Base-by-base conservation (phyloP, 2,888 invertebrate species). In the Drosophila subquinaria region DNA sequence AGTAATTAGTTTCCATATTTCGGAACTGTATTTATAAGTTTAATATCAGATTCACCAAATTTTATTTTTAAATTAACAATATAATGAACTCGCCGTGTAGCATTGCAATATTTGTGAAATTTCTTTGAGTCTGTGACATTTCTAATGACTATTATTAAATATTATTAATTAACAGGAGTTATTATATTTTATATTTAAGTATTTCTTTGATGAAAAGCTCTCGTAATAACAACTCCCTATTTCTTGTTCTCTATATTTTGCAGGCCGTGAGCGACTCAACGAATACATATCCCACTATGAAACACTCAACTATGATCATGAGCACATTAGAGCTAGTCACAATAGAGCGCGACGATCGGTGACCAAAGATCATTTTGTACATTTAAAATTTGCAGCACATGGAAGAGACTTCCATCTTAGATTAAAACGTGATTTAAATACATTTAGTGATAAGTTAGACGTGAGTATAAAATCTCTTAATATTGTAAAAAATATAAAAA, bases 261-360 rank as follows among this genome's bases (percentile, higher is more conserved):
- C 96, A 94, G 92, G 95, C 94, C 96, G 96, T 82, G 95, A 95
- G 87, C 95, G 96, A 91, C 94, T 98, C 90, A 98, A 96, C 94
- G 96, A 97, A 94, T 98, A 97, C 94, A 96, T 98, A 92, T 95
- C 95, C 82, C 96, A 98, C 94, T 98, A 96, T 94, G 98, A 98
- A 94, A 94, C 96, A 81, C 94, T 98, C 90, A 95, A 95, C 89
- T 98, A 98, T 94, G 96, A 97, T 93, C 91, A 92, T 81, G 94
- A 94, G 88, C 94, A 94, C 90, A 87, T 92, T 80, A 90, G 91
- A 93, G 91, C 95, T 92, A 93, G 93, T 92, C 93, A 93, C 91
- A 91, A 83, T 80, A 92, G 93, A 89, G 93, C 93, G 82, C 92
- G 92, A 93, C 95, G 98, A 91, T 97, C 97, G 89, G 94, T 94